Conservation (phyloP, 1,140 invertebrate genomes). For the Samia ricini region DNA sequence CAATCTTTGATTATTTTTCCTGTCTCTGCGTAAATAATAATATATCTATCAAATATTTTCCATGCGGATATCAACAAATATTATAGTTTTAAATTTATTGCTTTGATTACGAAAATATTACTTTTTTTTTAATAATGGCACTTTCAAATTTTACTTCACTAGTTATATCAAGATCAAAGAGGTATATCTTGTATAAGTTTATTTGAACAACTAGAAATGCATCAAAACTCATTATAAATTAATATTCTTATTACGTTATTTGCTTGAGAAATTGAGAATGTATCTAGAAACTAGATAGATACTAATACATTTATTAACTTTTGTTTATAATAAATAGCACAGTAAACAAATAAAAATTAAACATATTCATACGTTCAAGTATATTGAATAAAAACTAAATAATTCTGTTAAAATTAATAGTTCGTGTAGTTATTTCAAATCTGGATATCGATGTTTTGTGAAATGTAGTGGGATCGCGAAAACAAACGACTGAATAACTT, state of each 20-base stretch:
- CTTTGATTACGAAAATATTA: conserved; percentile 62
- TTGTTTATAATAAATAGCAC: too few relatives aligned
- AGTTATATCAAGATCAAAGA: not conserved
- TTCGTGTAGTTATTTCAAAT: not conserved
- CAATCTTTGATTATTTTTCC: too few relatives aligned
- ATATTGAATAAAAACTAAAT: too few relatives aligned
- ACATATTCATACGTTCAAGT: too few relatives aligned
- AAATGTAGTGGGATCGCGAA: not conserved
- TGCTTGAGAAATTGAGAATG: too few relatives aligned
- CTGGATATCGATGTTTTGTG: not conserved
- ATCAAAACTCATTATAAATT: not conserved
- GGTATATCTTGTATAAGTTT: not conserved
- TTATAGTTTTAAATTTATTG: conserved; percentile 10
- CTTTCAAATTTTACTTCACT: conserved; percentile 49
- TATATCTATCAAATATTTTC: too few relatives aligned
- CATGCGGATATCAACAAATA: too few relatives aligned
- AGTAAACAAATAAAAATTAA: too few relatives aligned
- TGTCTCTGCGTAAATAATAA: too few relatives aligned
- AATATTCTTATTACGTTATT: too few relatives aligned
- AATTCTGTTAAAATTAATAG: not conserved
- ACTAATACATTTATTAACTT: too few relatives aligned
- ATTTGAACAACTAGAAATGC: not conserved
- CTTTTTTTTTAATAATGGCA: conserved; percentile 65
- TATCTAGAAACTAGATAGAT: too few relatives aligned
- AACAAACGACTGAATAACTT: not conserved